Base-by-base conservation (phyloP, 1,140 invertebrate genomes). In the Leptinotarsa undecemlineata region DNA sequence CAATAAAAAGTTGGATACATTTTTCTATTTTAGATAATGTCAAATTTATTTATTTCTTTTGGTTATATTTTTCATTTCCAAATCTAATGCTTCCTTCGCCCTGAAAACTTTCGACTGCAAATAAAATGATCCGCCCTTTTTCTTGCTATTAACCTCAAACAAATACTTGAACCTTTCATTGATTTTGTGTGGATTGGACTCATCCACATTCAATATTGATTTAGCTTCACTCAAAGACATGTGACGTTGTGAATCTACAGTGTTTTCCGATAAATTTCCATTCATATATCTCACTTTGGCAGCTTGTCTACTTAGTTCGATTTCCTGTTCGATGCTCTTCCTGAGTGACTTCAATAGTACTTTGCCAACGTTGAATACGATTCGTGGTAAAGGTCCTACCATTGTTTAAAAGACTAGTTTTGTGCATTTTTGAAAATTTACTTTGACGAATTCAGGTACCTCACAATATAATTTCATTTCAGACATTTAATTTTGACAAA, bases 71-170 rank as follows among this genome's bases (percentile, higher is more conserved):
- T 72, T 75, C 21, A 92, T 71, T 86, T 97, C 96, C 63, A 92
- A 88, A 77, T 97, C 95, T 75, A 98, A 86, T 80, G 96, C 88
- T 86, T 98, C 95, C 84, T 97, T 97, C 1, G 96, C 96, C 82
- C 96, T 87, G 11, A 95, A 92, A 20, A 98, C 89, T 90, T 99
- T 99, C 3, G 96, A 98, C 86, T 99, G 98, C 60, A 99, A 81
- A 86, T 99, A 99, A 83, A 99, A 97, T 1, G 96, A 97, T 17
- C 98, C 97, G 48, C 97, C 96, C 87, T 96, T 96, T 1, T 89
- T 78, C 85, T 96, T 96, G 57, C 98, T 96, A 85, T 99, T 99
- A 0, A 92, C 91, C 71, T 90, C 88, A 86, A 98, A 97, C 33
- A 99, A 87, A 84, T 95, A 92, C 75, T 98, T 92, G 84, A 93